phyloP scores from a whole-genome alignment of 2,797 vertebrate genomes.

The Aulostomus chinensis region DNA sequence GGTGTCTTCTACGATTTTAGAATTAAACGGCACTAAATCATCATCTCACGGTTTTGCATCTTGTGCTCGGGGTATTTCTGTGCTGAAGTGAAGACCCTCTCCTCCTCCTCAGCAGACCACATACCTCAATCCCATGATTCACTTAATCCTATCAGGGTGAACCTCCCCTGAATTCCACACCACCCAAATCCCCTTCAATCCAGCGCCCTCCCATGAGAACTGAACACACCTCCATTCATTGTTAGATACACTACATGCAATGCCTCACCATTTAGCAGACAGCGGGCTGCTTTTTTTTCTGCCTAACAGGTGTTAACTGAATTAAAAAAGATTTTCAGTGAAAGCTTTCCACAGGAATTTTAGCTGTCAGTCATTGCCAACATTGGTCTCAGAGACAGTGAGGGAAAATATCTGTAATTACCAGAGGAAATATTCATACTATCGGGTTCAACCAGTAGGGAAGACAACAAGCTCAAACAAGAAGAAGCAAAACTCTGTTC shows the following conservation, averaged over 20 bases:
- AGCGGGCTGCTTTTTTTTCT: background rate
- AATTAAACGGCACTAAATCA: too few species aligned
- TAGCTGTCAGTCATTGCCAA: background rate
- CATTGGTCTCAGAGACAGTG: background rate
- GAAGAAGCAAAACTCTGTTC: too few species aligned
- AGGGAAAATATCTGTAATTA: constrained; percentile 6
- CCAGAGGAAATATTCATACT: too few species aligned
- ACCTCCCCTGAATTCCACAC: constrained; percentile 63
- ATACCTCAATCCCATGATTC: constrained; percentile 58
- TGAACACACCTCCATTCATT: constrained; percentile 5
- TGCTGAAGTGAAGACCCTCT: constrained; percentile 1
- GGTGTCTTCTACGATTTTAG: too few species aligned
- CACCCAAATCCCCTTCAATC: constrained; percentile 47
- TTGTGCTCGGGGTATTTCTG: background rate
- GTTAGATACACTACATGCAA: constrained; percentile 36
- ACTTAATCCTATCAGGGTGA: constrained; percentile 58
- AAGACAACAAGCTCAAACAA: too few species aligned
- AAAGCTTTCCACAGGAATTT: background rate
- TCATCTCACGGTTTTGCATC: constrained; percentile 8
- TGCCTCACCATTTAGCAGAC: constrained; percentile 28
- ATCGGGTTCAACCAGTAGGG: background rate
- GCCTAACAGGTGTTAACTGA: background rate
- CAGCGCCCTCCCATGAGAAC: constrained; percentile 45
- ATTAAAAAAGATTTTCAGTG: background rate
- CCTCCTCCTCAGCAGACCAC: constrained; percentile 18